These are phyloP conservation scores for Lacanobia oleracea DNA, from an alignment of 2,888 invertebrate genomes.

Conservation along the genomic window DNA sequence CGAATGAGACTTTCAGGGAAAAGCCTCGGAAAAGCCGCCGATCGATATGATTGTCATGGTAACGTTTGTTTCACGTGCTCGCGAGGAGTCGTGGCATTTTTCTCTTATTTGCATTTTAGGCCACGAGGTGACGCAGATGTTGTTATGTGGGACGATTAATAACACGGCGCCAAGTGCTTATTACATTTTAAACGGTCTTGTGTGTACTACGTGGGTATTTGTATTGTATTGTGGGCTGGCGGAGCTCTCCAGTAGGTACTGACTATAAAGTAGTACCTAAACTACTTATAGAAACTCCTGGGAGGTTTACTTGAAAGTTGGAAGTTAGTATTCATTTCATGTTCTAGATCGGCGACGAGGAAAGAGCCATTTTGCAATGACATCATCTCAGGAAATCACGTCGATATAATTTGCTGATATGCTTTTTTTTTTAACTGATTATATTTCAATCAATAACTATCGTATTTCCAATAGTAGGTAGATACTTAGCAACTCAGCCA, in stretches of 20 bases:
- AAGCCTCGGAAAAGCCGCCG: conserved; percentile 89
- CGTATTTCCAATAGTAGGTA: conserved; percentile 1
- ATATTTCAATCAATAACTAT: conserved; percentile 6
- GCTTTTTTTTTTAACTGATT: neutral
- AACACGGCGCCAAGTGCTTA: conserved; percentile 45
- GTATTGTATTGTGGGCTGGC: conserved; percentile 6
- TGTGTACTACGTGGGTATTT: conserved; percentile 17
- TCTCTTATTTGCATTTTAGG: conserved; percentile 88
- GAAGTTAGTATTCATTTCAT: conserved; percentile 63
- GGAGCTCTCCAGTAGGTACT: neutral
- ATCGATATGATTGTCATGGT: conserved; percentile 88
- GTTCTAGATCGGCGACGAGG: conserved; percentile 33
- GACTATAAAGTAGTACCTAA: neutral
- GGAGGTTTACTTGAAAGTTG: conserved; percentile 61
- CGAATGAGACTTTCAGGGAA: conserved; percentile 86
- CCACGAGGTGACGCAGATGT: conserved; percentile 81
- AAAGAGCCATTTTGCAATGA: conserved; percentile 57
- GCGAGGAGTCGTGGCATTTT: conserved; percentile 80
- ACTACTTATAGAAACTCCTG: conserved; percentile 39
- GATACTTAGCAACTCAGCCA: neutral
- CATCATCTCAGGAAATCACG: conserved; percentile 59
- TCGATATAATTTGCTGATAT: conserved; percentile 29
- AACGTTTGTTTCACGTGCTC: conserved; percentile 88
- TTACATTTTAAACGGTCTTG: conserved; percentile 35
- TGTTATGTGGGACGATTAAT: conserved; percentile 70